Evolutionary conservation across 2,797 vertebrate species (phyloP).

Genomic region (Ceryle rudis): DNA sequence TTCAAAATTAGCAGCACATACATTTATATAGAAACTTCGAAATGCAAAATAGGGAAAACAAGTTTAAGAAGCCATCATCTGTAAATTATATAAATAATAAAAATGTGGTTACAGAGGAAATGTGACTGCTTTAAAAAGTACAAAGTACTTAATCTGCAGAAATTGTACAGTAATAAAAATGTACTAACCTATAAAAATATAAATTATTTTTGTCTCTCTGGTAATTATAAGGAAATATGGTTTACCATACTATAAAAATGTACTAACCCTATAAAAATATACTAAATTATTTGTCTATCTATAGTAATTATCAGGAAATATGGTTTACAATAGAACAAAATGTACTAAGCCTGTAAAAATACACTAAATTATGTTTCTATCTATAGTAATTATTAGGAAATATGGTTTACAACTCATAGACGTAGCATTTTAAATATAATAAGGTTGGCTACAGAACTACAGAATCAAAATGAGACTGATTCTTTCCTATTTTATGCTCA

Average conservation of each 20-base stretch:
- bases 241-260: constrained; percentile 75
- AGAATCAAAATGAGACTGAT: constrained; percentile 19
- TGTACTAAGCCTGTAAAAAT: constrained; percentile 71
- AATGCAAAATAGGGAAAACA: constrained; percentile 73
- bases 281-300: constrained; percentile 76
- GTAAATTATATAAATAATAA: constrained; percentile 78
- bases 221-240: constrained; percentile 76
- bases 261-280: constrained; percentile 72
- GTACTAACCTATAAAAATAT: constrained; percentile 76
- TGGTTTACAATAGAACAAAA: constrained; percentile 71
- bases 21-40: constrained; percentile 70
- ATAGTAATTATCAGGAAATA: constrained; percentile 76
- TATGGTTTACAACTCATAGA: constrained; percentile 51
- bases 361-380: constrained; percentile 64
- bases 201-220: constrained; percentile 73
- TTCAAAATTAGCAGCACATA: constrained; percentile 77
- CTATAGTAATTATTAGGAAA: constrained; percentile 59
- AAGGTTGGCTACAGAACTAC: not conserved
- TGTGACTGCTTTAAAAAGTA: constrained; percentile 66
- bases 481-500: not conserved
- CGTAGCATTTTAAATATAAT: constrained; percentile 62
- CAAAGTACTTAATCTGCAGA: constrained; percentile 65
- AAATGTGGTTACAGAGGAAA: constrained; percentile 66
- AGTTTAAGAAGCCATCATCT: constrained; percentile 72
- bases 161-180: constrained; percentile 74